Conservation (phyloP, 2,797 vertebrate genomes). For the Geotrypetes seraphini region DNA sequence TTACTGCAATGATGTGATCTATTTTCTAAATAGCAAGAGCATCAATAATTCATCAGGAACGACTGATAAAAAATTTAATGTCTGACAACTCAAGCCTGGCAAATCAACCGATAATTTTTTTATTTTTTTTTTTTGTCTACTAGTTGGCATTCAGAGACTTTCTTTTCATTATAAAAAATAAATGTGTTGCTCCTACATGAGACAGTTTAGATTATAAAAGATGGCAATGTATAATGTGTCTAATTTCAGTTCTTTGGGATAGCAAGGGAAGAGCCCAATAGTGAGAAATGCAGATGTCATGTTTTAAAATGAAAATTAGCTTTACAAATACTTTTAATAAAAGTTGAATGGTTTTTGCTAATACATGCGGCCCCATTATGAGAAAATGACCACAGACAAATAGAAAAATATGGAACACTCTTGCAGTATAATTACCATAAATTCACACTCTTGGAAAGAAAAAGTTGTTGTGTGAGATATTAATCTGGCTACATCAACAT, state of each 20-base stretch:
- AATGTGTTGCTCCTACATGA: conserved; percentile 36
- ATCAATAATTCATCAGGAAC: conserved; percentile 59
- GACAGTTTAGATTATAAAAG: conserved; percentile 43
- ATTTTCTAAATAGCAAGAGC: conserved; percentile 51
- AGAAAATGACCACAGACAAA: conserved; percentile 9
- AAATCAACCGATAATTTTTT: conserved; percentile 47
- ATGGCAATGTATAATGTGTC: conserved; percentile 42
- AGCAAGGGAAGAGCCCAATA: conserved; percentile 26
- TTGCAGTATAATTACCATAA: conserved; percentile 7
- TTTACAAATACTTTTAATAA: conserved; percentile 38
- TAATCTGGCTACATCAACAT: conserved; percentile 15
- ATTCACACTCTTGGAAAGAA: neutral
- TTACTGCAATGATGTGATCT: conserved; percentile 49
- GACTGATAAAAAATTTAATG: conserved; percentile 51
- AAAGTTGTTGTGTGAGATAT: conserved; percentile 7
- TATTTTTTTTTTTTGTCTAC: conserved; percentile 37
- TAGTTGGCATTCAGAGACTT: conserved; percentile 47
- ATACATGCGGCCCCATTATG: conserved; percentile 22
- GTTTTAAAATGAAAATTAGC: conserved; percentile 38
- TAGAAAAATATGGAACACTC: conserved; percentile 11
- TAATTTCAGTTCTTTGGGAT: conserved; percentile 41
- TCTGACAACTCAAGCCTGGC: conserved; percentile 34
- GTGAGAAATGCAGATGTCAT: conserved; percentile 37
- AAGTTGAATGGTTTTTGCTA: conserved; percentile 29
- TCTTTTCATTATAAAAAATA: conserved; percentile 51